Conservation (phyloP, 2,797 vertebrate genomes). For the Cirrhinus molitorella region DNA sequence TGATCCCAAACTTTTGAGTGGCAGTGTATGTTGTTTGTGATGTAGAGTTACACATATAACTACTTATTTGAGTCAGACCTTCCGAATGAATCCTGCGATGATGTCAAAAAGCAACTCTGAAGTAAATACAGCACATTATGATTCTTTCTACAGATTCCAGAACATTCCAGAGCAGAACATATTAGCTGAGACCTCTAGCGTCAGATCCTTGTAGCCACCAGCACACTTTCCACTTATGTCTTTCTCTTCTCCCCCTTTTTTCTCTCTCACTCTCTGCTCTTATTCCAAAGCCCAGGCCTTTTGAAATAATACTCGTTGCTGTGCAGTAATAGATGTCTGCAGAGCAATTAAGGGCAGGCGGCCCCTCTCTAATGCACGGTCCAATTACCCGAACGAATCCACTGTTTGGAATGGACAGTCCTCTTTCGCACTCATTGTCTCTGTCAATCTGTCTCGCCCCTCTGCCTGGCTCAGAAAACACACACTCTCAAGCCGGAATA, state of each 20-base stretch:
- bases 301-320: slow-evolving; percentile 42
- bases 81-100: background rate
- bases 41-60: background rate
- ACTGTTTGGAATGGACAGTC: slow-evolving; percentile 57
- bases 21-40: background rate
- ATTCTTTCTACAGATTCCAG: background rate
- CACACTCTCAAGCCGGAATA: slow-evolving; percentile 45
- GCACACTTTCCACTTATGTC: slow-evolving; percentile 38
- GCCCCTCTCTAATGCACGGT: slow-evolving; percentile 54
- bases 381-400: slow-evolving; percentile 72
- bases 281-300: slow-evolving; percentile 33
- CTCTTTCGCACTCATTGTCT: slow-evolving; percentile 24
- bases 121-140: background rate
- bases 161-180: background rate
- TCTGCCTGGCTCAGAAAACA: slow-evolving; percentile 44
- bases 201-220: slow-evolving; percentile 29
- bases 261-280: slow-evolving; percentile 11
- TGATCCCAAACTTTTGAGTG: too few species aligned
- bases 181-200: slow-evolving; percentile 16
- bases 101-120: background rate
- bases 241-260: slow-evolving; percentile 14
- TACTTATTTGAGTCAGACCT: background rate
- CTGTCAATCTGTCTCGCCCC: slow-evolving; percentile 18
- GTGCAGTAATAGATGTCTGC: slow-evolving; percentile 57
- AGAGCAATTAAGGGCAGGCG: slow-evolving; percentile 56